phyloP scores from a whole-genome alignment of 2,113 vertebrate genomes.

The Xiphias gladius region DNA sequence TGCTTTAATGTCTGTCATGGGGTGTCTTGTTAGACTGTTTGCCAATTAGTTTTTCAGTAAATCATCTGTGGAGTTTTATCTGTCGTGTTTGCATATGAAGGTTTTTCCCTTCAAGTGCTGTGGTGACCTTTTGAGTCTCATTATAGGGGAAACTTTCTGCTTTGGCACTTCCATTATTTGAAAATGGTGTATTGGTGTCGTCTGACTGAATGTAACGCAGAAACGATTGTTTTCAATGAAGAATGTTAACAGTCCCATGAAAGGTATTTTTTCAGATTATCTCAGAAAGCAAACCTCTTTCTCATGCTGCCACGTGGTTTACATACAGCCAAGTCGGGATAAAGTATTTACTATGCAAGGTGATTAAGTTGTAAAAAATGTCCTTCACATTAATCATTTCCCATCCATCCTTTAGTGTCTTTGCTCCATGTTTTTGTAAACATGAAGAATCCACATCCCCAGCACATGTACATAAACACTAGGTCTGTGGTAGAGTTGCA shows the following conservation, averaged over 20 bases:
- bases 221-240: conserved; percentile 37
- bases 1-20: conserved; percentile 6
- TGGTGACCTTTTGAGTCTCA: conserved; percentile 62
- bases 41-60: conserved; percentile 53
- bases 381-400: background rate
- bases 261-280: background rate
- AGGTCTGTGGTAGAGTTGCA: accelerated
- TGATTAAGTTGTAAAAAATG: background rate
- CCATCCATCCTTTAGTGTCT: background rate
- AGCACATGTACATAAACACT: background rate
- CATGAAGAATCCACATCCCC: background rate
- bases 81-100: conserved; percentile 29
- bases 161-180: conserved; percentile 41
- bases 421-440: background rate
- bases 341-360: background rate
- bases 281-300: background rate
- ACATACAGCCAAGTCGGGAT: background rate
- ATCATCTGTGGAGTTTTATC: conserved; percentile 37
- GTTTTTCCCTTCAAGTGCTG: conserved; percentile 13
- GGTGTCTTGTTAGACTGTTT: conserved; percentile 24
- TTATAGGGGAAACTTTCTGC: conserved; percentile 37
- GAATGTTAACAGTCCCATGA: background rate
- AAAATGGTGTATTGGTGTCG: conserved; percentile 8
- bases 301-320: background rate
- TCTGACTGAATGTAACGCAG: conserved; percentile 21